Evolutionary conservation across 2,888 invertebrate genomes (phyloP).

Genomic region (Lycophotia porphyrea): DNA sequence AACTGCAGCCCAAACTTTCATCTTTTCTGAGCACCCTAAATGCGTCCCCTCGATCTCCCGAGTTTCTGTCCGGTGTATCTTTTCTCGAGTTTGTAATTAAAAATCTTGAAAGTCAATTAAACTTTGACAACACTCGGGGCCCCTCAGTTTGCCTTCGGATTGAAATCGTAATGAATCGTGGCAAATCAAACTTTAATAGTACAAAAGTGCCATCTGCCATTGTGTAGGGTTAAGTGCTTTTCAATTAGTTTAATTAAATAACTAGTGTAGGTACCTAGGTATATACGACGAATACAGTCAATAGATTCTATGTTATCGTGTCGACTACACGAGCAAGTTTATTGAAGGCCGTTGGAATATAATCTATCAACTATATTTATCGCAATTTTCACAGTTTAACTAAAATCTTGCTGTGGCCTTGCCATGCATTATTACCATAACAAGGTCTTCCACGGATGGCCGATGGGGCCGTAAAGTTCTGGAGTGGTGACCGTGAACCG

Average conservation of each 20-base stretch:
- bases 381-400: background rate
- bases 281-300: background rate
- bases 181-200: conserved; percentile 79
- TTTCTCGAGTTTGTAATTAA: conserved; percentile 85
- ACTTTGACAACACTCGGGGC: conserved; percentile 74
- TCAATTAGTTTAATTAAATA: conserved; percentile 35
- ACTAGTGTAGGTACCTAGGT: too few species aligned
- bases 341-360: background rate
- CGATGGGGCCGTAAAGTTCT: too few species aligned
- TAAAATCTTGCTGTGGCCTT: background rate
- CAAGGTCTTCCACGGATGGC: background rate
- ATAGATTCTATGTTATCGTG: background rate
- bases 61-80: conserved; percentile 73
- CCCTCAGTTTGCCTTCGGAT: conserved; percentile 71
- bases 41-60: conserved; percentile 51
- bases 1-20: background rate
- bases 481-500: too few species aligned
- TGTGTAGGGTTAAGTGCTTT: conserved; percentile 53
- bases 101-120: conserved; percentile 89
- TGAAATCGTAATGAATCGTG: conserved; percentile 80
- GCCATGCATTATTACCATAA: background rate
- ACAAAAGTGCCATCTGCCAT: conserved; percentile 53
- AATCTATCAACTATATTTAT: background rate
- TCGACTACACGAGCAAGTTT: background rate
- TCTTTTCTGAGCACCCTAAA: conserved; percentile 28